These are phyloP conservation scores for Procambarus virginalis DNA, from an alignment of 1,140 invertebrate species.

Conservation along the genomic window DNA sequence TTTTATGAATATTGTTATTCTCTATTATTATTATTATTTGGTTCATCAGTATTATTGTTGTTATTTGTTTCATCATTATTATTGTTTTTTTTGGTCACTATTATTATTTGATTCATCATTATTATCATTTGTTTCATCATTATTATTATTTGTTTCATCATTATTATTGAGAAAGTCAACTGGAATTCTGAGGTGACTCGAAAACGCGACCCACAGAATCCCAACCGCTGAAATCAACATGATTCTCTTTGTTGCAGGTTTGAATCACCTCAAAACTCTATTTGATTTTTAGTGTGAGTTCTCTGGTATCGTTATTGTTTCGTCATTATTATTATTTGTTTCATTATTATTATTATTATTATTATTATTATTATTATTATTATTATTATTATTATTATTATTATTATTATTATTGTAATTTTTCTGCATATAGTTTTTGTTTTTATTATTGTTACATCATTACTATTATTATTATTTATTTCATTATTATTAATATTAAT, in stretches of 20 bases:
- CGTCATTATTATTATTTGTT: slow-evolving; percentile 13
- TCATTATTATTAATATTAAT: not conserved
- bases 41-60: not conserved
- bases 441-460: not conserved
- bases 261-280: no score
- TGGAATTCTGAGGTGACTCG: no score
- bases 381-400: slow-evolving; percentile 27
- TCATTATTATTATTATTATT: slow-evolving; percentile 8
- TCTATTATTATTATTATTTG: no score
- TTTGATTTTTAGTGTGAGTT: no score
- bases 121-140: not conserved
- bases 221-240: no score
- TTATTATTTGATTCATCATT: no score
- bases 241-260: no score
- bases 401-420: not conserved
- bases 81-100: not conserved
- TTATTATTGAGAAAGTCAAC: no score
- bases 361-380: slow-evolving; percentile 11
- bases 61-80: not conserved
- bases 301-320: no score
- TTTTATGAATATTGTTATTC: no score
- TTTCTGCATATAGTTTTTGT: not conserved
- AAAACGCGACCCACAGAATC: no score
- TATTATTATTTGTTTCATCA: not conserved
- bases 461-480: not conserved